Evolutionary conservation across 2,888 invertebrate genomes (phyloP).

Genomic region (Pogonocherus hispidulus): DNA sequence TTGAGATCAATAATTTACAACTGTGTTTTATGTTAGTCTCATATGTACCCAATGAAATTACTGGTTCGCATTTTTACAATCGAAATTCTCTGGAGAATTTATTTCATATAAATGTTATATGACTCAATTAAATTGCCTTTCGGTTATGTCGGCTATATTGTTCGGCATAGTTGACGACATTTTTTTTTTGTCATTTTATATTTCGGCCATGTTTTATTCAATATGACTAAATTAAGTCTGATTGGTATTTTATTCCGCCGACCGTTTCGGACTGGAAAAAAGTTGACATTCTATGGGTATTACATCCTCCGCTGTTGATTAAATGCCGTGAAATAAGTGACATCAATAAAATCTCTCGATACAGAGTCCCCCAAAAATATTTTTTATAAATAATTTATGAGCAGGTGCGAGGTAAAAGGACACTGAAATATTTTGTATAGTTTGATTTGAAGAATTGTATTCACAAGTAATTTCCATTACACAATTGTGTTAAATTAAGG

Average conservation of each 20-base stretch:
- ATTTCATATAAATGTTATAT: slow-evolving; percentile 65
- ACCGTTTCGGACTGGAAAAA: slow-evolving; percentile 20
- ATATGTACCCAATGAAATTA: slow-evolving; percentile 63
- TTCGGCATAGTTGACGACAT: slow-evolving; percentile 54
- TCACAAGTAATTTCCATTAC: background rate
- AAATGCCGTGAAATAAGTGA: slow-evolving; percentile 20
- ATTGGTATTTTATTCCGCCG: slow-evolving; percentile 46
- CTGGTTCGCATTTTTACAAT: slow-evolving; percentile 66
- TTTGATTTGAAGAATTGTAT: background rate
- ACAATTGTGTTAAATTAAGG: too few relatives aligned
- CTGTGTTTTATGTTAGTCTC: slow-evolving; percentile 65
- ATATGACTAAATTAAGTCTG: slow-evolving; percentile 49
- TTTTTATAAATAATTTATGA: slow-evolving; percentile 10
- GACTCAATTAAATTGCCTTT: slow-evolving; percentile 63
- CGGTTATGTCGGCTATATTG: slow-evolving; percentile 53
- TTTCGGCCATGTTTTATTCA: slow-evolving; percentile 50
- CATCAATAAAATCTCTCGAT: slow-evolving; percentile 14
- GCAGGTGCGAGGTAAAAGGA: background rate
- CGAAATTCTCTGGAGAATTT: slow-evolving; percentile 65
- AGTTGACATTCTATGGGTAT: slow-evolving; percentile 28
- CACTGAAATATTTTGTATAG: background rate
- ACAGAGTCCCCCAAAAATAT: background rate
- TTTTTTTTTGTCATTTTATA: slow-evolving; percentile 47
- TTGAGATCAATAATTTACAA: slow-evolving; percentile 67
- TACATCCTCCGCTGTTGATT: slow-evolving; percentile 23